These are phyloP conservation scores for Ovibos moschatus DNA, from an alignment of 2,113 vertebrate species.

Conservation along the genomic window DNA sequence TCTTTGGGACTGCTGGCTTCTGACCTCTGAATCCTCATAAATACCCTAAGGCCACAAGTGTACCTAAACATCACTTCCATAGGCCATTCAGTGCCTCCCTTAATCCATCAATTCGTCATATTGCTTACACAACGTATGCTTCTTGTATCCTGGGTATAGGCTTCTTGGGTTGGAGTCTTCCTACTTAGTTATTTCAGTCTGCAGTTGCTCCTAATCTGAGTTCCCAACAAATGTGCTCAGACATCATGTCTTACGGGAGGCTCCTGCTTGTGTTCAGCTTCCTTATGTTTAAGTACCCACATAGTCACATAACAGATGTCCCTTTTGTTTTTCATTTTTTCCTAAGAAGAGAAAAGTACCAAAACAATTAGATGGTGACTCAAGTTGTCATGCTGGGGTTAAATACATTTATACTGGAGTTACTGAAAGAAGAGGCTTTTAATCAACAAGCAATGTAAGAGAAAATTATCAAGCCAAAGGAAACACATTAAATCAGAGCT, in stretches of 20 bases:
- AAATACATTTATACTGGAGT: not conserved
- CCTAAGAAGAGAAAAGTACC: not conserved
- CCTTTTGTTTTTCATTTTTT: not conserved
- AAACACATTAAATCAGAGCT: not conserved
- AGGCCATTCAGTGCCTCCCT: not conserved
- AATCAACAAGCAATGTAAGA: accelerated
- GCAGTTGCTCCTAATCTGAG: not conserved
- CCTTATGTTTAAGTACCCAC: accelerated
- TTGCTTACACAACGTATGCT: not conserved
- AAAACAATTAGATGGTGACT: not conserved
- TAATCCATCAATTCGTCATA: not conserved
- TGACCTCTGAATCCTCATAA: not conserved
- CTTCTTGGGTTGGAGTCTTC: not conserved
- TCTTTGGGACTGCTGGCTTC: not conserved
- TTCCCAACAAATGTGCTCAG: not conserved
- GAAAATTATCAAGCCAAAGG: not conserved
- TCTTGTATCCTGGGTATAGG: not conserved
- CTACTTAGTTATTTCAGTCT: not conserved
- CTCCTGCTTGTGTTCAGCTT: not conserved
- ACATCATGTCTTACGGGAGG: not conserved
- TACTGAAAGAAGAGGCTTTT: not conserved
- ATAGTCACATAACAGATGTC: not conserved
- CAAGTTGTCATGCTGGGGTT: not conserved
- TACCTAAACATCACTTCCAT: not conserved
- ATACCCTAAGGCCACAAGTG: not conserved